Conservation (phyloP, 2,797 vertebrate genomes). For the Sternotherus odoratus region DNA sequence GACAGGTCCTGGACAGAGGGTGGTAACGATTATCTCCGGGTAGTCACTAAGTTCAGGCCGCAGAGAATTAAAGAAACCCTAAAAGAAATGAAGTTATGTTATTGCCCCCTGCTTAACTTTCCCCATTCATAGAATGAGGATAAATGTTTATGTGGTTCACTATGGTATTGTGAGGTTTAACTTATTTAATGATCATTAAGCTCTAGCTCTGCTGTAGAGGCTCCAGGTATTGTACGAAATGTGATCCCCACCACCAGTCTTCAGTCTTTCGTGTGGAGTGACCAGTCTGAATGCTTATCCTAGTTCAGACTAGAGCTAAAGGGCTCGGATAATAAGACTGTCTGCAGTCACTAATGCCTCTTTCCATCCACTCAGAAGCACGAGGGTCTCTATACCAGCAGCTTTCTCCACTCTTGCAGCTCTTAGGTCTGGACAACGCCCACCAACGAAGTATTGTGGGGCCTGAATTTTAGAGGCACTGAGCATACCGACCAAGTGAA, state of each 20-base stretch:
- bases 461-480: no score
- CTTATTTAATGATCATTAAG: not conserved
- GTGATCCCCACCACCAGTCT: not conserved
- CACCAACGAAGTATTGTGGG: not conserved
- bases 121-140: not conserved
- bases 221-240: not conserved
- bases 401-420: not conserved
- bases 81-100: not conserved
- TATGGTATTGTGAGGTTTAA: not conserved
- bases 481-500: not conserved
- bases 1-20: constrained; percentile 92
- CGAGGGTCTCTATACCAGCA: not conserved
- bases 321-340: no score
- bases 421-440: fast-evolving
- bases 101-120: not conserved
- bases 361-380: not conserved
- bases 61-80: constrained; percentile 95
- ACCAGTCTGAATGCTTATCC: not conserved
- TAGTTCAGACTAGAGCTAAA: not conserved
- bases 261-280: fast-evolving
- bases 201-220: not conserved
- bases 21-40: constrained; percentile 90
- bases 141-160: not conserved
- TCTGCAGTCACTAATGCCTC: not conserved
- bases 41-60: constrained; percentile 87